Percentiles rank a stretch among this genome's conserved stretches.
Evolutionary conservation across 1,140 invertebrate species (phyloP).

Genomic region (Aradophagus sp.): DNA sequence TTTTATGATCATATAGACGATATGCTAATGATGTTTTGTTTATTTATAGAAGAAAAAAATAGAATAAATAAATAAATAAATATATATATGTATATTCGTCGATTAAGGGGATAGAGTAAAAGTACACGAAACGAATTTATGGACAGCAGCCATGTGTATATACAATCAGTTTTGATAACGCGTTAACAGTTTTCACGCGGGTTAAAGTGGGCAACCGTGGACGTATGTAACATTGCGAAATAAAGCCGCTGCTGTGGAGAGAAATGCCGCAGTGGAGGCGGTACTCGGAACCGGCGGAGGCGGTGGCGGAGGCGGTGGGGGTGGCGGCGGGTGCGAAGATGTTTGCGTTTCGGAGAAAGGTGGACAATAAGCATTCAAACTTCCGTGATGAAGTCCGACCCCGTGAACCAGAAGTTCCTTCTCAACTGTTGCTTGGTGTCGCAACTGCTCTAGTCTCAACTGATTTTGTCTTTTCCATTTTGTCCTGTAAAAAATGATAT

Average conservation of each 20-base stretch:
- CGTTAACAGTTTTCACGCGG: constrained; percentile 29
- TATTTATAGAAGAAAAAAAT: no score
- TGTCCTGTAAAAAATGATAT: constrained; percentile 78
- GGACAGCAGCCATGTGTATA: constrained; percentile 25
- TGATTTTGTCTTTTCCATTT: constrained; percentile 97
- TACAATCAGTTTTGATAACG: constrained; percentile 30
- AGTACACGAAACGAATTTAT: constrained; percentile 10
- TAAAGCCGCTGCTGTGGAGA: constrained; percentile 80
- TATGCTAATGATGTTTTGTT: no score
- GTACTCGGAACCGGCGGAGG: constrained; percentile 69
- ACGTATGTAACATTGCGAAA: constrained; percentile 84
- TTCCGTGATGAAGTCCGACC: constrained; percentile 70
- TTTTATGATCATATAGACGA: no score
- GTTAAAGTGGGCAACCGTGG: constrained; percentile 81
- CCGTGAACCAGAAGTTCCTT: constrained; percentile 77
- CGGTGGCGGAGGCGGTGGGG: constrained; percentile 58
- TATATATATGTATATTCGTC: no score
- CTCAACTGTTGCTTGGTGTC: constrained; percentile 84
- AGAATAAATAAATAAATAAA: no score
- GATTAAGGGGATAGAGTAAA: not conserved
- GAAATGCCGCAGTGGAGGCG: constrained; percentile 74
- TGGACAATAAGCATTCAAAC: constrained; percentile 74
- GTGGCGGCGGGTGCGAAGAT: constrained; percentile 73
- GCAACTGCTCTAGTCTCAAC: constrained; percentile 86
- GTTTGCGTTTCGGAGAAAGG: constrained; percentile 63